These are phyloP conservation scores for Belgica antarctica DNA, from an alignment of 2,888 invertebrate species.

Conservation along the genomic window DNA sequence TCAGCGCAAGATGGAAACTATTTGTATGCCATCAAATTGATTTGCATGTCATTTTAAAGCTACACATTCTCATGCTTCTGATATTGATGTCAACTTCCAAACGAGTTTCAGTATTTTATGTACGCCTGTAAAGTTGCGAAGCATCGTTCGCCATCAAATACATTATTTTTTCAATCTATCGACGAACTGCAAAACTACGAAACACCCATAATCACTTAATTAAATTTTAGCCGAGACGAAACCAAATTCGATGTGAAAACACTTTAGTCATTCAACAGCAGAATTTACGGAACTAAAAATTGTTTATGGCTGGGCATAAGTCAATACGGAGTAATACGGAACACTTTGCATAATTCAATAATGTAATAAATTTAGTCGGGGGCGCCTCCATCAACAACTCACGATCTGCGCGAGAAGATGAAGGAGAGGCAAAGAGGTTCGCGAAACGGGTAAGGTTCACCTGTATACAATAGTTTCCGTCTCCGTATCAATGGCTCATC, in stretches of 20 bases:
- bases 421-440: not conserved
- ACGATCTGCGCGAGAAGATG: not conserved
- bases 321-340: slow-evolving; percentile 21
- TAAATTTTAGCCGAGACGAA: slow-evolving; percentile 57
- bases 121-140: not conserved
- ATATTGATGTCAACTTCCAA: slow-evolving; percentile 37
- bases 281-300: not conserved
- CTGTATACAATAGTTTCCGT: slow-evolving; percentile 35
- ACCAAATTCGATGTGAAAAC: slow-evolving; percentile 67
- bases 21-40: slow-evolving; percentile 43
- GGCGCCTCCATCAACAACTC: slow-evolving; percentile 19
- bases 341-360: slow-evolving; percentile 40
- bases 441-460: slow-evolving; percentile 38
- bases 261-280: not conserved
- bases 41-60: slow-evolving; percentile 36
- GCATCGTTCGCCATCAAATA: not conserved
- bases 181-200: not conserved
- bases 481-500: slow-evolving; percentile 38
- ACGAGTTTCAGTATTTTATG: slow-evolving; percentile 9
- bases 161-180: not conserved
- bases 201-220: slow-evolving; percentile 33
- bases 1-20: slow-evolving; percentile 32
- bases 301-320: not conserved
- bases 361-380: slow-evolving; percentile 38
- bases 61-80: slow-evolving; percentile 16